Percentiles rank a stretch among this genome's conserved stretches.
These are phyloP conservation scores for Itoplectis maculator DNA, from an alignment of 2,888 invertebrate genomes.

Conservation along the genomic window DNA sequence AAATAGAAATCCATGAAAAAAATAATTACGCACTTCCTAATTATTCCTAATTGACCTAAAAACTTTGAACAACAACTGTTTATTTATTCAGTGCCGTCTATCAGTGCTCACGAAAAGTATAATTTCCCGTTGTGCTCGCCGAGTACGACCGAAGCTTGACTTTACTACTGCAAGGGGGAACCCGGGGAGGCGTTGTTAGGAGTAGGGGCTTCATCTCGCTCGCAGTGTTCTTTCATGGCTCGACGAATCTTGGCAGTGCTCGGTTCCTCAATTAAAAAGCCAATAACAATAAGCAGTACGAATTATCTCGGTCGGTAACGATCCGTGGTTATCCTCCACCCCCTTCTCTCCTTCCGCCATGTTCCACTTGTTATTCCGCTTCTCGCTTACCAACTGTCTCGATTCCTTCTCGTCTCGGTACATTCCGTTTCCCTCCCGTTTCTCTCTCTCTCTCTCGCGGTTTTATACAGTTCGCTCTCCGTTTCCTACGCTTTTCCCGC, in stretches of 20 bases:
- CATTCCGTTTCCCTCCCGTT: slow-evolving; percentile 61
- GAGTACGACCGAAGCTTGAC: slow-evolving; percentile 11
- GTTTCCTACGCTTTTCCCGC: slow-evolving; percentile 51
- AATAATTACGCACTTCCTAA: no score
- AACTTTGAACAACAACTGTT: no score
- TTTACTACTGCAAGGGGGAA: slow-evolving; percentile 21
- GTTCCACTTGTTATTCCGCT: slow-evolving; percentile 11
- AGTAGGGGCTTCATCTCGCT: background rate
- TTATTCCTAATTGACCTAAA: no score
- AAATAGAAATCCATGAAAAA: no score
- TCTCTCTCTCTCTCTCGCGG: no score
- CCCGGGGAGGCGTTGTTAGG: no score
- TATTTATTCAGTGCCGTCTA: no score
- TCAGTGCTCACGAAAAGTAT: background rate
- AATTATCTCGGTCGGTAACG: slow-evolving; percentile 60
- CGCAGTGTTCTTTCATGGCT: background rate
- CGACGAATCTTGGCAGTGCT: slow-evolving; percentile 12
- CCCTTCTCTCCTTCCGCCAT: background rate
- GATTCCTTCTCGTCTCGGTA: slow-evolving; percentile 40
- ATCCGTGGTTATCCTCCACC: slow-evolving; percentile 20
- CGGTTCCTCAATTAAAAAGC: slow-evolving; percentile 11
- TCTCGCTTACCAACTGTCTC: slow-evolving; percentile 25
- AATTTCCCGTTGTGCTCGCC: background rate
- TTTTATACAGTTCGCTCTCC: slow-evolving; percentile 51
- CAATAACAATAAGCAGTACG: slow-evolving; percentile 36